Conservation (phyloP, 2,888 invertebrate genomes). For the Stenchaetothrips biformis region DNA sequence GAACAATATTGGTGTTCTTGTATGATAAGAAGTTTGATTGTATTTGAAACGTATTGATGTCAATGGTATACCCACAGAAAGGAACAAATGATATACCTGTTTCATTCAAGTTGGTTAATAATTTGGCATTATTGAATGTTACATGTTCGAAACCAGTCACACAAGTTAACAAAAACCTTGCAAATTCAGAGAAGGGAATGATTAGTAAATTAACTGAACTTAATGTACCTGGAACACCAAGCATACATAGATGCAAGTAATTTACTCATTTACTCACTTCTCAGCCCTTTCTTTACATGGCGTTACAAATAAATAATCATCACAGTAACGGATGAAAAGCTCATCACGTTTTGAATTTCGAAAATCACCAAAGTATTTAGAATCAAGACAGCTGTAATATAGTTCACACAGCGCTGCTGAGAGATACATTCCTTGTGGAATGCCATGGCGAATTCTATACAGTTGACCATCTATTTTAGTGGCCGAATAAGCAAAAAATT, state of each 20-base stretch:
- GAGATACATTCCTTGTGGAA: constrained; percentile 1
- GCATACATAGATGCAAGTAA: not conserved
- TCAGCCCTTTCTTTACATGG: not conserved
- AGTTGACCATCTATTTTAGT: not conserved
- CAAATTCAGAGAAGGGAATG: not conserved
- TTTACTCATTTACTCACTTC: not conserved
- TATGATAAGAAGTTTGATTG: not conserved
- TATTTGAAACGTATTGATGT: not conserved
- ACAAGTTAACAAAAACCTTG: not conserved
- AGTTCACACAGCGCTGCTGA: not conserved
- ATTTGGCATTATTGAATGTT: not conserved
- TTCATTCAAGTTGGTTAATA: not conserved
- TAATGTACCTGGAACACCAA: not conserved
- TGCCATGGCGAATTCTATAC: not conserved
- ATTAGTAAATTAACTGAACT: not conserved
- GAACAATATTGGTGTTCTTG: not conserved
- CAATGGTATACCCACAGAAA: not conserved
- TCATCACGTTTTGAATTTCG: not conserved
- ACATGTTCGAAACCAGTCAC: not conserved
- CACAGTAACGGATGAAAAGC: not conserved
- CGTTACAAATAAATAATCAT: constrained; percentile 5
- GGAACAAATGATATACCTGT: not conserved
- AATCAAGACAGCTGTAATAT: not conserved
- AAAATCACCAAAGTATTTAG: not conserved
- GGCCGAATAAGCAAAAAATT: not conserved